Base-by-base conservation (phyloP, 2,888 invertebrate genomes). In the Drosophila phalerata region DNA sequence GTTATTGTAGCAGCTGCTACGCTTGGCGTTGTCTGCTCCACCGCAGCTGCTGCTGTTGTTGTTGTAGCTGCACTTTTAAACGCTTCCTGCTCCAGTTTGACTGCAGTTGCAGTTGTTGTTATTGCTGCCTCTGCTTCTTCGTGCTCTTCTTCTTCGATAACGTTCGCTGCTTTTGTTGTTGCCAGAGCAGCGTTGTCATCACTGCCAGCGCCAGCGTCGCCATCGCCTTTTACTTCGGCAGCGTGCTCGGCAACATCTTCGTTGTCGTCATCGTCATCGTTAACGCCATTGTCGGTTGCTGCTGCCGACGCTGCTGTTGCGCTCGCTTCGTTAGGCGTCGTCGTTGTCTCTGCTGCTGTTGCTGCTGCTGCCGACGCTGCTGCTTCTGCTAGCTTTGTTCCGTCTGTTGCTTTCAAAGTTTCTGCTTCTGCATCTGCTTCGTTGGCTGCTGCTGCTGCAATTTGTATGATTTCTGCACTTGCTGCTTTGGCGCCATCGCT, bases 71-170 rank as follows among this genome's bases (percentile, higher is more conserved):
- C 52, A 25, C 45, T 69, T 66, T 70, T 74, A 25, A 45, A 58
- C 22, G 55, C 42, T 72, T 73, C 79, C 70, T 79, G 79, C 66
- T 79, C 79, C 47, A 76, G 45, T 76, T 79, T 75, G 30, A 79
- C 71, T 37, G 61, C 52, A n/a, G 67, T 40, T 25, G 61, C 28
- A 38, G 17, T 19, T 37, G 45, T 28, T 52, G 30, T 51, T 47
- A 42, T 48, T 62, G 38, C 1, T 52, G 11, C 48, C 56, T 42
- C 13, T 47, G 10, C 37, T 51, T 34, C 40, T 43, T 30, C n/a
- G n/a, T n/a, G n/a, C n/a, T n/a, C 65, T 34, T 57, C 28, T 22
- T 25, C 43, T 38, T 45, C 69, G 43, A 19, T 53, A 42, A 25
- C 42, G 25, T 47, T 56, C 28, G 45, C 17, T n/a, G 32, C 37